Evolutionary conservation across 2,888 invertebrate species (phyloP), one percentile per base, ranked within the genome.

Genomic region (Taenaris catops): DNA sequence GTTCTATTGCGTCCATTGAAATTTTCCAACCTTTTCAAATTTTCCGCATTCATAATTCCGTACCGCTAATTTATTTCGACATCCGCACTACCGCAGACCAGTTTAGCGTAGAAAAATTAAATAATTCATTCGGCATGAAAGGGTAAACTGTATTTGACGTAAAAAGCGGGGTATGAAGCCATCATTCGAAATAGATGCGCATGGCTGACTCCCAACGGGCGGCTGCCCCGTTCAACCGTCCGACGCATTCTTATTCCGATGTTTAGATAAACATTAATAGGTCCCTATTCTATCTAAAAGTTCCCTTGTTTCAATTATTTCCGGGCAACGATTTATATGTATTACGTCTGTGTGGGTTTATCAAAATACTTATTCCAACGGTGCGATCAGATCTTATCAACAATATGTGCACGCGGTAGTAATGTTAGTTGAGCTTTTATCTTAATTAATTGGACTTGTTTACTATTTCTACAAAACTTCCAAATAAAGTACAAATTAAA

Each of bases 61-160:
- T 44, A 40, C 40, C 25, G 40, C 34, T 76, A 75, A 79, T 79
- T 76, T 75, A 78, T 75, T 78, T 76, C 51, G 76, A 78, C 74
- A 62, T 69, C 55, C 58, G 70, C 36, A 47, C 44, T 46, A 43
- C 59, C 48, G 57, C 63, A 69, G 71, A 70, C 63, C 61, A 63
- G 63, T 58, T 61, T 58, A 63, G 68, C 68, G 69, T 64, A 67
- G 68, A 80, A 74, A 80, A 81, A 83, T 81, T 81, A 81, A 81
- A 79, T 75, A 73, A 84, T 83, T 81, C 78, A 78, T 83, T 81
- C 63, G 68, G 63, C 64, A 70, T 69, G 75, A 80, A 83, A 76
- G 83, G 81, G 80, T 83, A 63, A 59, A 63, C 63, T 80, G 78
- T 75, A 62, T 72, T 72, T 80, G 81, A 80, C 80, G 59, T 69